Base-by-base conservation (phyloP, 2,113 vertebrate genomes). In the Onychorhynchus coronatus region DNA sequence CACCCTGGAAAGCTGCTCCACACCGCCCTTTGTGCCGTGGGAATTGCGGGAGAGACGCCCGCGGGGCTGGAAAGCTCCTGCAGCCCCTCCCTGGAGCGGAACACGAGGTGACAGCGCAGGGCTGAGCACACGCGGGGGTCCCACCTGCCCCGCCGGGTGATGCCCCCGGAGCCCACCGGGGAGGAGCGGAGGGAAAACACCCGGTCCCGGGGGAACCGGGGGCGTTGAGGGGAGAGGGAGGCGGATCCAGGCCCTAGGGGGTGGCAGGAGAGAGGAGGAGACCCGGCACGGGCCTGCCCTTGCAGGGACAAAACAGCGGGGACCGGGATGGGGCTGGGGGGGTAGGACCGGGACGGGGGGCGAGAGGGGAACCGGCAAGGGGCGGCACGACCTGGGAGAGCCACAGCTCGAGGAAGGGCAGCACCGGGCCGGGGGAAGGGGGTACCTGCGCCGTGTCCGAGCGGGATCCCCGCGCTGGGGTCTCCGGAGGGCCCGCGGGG, bases 361-460 rank as follows among this genome's bases (percentile, higher is more conserved):
- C 20, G 55, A 16, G 53, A 33, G 22, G 22, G 23, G 24, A 49
- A 49, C 47, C 47, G 22, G 47, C 22, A 23, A 24, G 47, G 22
- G 47, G 12, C 56, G 27, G 20, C 67, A 8, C 44, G 41, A 37
- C 37, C 59, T 18, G 39, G 67, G 30, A 3, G 39, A 14, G 55
- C 74, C 80, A 22, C 52, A 21, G 25, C 9, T 68, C 35, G 10
- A 55, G 37, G 12, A 23, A 58, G 9, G 46, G 47, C 37, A 8
- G 2, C 18, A 18, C 52, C 17, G 52, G 28, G 52, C 17, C 21
- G 22, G 28, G 49, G 31, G 28, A 17, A 25, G 61, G 53, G 16
- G 55, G 61, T 73, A 94, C 92, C 81, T 93, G 96, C 80, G 49
- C 87, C 77, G 14, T 88, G 46, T 44, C 91, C 89, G 41, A 94